A percentile compares a stretch with the other conserved stretches of the same genome.
Evolutionary conservation across 2,797 vertebrate species (phyloP).

Genomic region (Leuciscus waleckii): DNA sequence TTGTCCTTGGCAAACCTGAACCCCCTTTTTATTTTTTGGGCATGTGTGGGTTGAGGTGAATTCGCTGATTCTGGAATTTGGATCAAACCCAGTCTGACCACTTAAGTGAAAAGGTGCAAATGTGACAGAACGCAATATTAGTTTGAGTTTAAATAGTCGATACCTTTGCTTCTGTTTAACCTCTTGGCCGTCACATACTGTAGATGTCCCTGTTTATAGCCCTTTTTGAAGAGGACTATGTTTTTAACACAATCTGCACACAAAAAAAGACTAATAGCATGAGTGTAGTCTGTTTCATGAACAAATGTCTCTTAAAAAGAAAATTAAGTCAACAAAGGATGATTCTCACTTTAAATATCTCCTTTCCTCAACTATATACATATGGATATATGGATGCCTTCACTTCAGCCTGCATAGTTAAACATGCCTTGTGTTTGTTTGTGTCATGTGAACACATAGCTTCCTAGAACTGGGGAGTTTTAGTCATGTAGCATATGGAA

Average conservation of each 20-base stretch:
- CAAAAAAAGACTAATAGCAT: background rate
- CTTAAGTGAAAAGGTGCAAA: slow-evolving; percentile 46
- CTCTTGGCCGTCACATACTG: background rate
- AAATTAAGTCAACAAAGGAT: background rate
- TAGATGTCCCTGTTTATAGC: background rate
- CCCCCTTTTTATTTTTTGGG: slow-evolving; percentile 14
- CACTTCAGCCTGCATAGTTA: background rate
- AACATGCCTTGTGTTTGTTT: background rate
- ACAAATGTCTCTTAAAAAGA: background rate
- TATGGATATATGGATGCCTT: background rate
- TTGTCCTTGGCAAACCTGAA: slow-evolving; percentile 59
- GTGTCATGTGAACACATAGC: slow-evolving; percentile 31
- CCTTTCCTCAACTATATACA: background rate
- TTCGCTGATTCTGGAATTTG: slow-evolving; percentile 31
- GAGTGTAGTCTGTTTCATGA: too few relatives aligned
- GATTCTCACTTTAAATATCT: background rate
- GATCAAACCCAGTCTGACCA: slow-evolving; percentile 31
- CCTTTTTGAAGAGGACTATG: background rate
- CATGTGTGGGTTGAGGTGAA: slow-evolving; percentile 53
- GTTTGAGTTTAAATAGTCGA: slow-evolving; percentile 20
- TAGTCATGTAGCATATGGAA: slow-evolving; percentile 60
- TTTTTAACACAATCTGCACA: background rate
- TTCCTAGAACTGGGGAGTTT: slow-evolving; percentile 53
- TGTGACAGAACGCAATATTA: slow-evolving; percentile 39
- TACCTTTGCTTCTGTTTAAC: slow-evolving; percentile 38